Evolutionary conservation across 37 sponge, comb jelly and placozoan species (phyloP), one percentile per base, ranked within the genome.

Genomic region (Aphrocallistes beatrix): DNA sequence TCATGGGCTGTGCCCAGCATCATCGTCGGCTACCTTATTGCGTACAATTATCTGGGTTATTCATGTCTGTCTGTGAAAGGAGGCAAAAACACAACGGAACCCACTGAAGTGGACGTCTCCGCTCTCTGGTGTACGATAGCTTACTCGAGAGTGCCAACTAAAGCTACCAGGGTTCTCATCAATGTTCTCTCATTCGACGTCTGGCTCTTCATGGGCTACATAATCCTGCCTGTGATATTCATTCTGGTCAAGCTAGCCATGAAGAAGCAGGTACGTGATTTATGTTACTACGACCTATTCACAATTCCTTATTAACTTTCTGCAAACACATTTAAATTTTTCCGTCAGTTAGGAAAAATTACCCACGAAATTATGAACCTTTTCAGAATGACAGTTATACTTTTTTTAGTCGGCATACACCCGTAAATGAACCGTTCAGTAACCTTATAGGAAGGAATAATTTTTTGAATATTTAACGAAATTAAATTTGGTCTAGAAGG

Each of bases 181-280:
- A 60, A 60, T 30, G 75, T 89, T 0, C 36, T 93, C 1, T 81
- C 89, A n/a, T 88, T 90, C 36, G 89, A 87, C 0, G 19, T 88
- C 0, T 90, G 88, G 89, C 51, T 90, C 34, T 83, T 84, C 81
- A 19, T 85, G 0, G 82, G 86, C 0, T 83, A 88, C 19, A 25
- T 90, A 21, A 17, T 87, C 0, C 87, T 93, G 0, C 86, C 89
- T 1, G n/a, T 87, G 28, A 34, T 90, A 13, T 90, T 85, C 42
- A 40, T 86, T 3, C 17, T 81, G 10, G 81, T 86, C 82, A 86
- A 86, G 49, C 19, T 81, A 32, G 81, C 81, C 38, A 81, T 86
- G 28, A 38, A 38, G 82, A 81, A 81, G 39, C 42, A 39, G 82
- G 86, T 86, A 8, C 10, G 75, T 60, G 10, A 3, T 3, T 17